Base-by-base conservation (phyloP, 2,888 invertebrate species). In the Dolichomitus sp. region DNA sequence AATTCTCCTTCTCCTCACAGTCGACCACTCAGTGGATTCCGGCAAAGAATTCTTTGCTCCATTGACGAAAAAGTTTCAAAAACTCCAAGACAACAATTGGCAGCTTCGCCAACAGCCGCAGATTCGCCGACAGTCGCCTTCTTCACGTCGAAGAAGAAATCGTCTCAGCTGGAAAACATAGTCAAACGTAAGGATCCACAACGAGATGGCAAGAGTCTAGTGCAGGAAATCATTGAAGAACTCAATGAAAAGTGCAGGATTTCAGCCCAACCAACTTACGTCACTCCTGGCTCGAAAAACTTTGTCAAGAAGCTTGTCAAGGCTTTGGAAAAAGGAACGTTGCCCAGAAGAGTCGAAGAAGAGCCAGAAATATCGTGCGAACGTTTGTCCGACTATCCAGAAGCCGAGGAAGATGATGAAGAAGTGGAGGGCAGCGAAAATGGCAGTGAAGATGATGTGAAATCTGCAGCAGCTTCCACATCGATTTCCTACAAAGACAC, bases 201-300 rank as follows among this genome's bases (percentile, higher is more conserved):
- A 0, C 9, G 52, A 0, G 19, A 9, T 9, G 72, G 74, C 3
- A 86, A 72, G 17, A 84, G 85, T 33, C 37, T 89, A 19, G 84
- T 91, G 1, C 83, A 81, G 14, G 87, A 84, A 0, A 89, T 89
- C 7, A 87, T 90, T 74, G 80, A 84, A n/a, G 87, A 87, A 12
- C 70, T 91, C 4, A 80, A 85, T 19, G 80, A 85, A 12, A 87
- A 84, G 19, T 86, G 70, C 9, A 30, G 61, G 12, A 23, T 45
- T 0, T 76, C 80, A 17, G 59, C 79, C 0, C 14, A 40, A 2
- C 23, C 74, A 5, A 45, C 78, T 11, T 77, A 76, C 17, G 33
- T 30, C 0, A 27, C 74, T 2, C 75, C 81, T 7, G 72, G 42
- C 0, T 81, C 88, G 0, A 84, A 79, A 27, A 88, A 80, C n/a